Base-by-base conservation (phyloP, 1,140 invertebrate species). In the Apis laboriosa region DNA sequence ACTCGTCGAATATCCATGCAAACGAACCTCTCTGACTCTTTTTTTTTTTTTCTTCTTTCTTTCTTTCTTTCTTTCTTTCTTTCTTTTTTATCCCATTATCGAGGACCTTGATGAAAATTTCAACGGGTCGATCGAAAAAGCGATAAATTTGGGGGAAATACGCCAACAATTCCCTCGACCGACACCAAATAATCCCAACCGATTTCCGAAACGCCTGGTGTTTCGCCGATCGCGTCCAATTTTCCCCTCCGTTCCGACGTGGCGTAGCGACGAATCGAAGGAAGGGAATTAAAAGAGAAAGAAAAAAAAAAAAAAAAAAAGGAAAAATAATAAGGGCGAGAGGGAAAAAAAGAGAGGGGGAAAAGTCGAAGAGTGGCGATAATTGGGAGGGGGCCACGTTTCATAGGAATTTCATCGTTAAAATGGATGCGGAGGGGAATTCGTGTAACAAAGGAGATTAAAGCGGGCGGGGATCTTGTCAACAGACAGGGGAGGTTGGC, bases 361-460 rank as follows among this genome's bases (percentile, higher is more conserved):
- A 28, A 51, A 51, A 19, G 17, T 2, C 5, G n/a, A 9, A 24
- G 19, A 24, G 15, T 28, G 11, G 43, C 17, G n/a, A 53, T 79
- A 72, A 79, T 72, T 63, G 24, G 17, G 55, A 7, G 28, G 21
- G 3, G 15, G 43, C 9, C 28, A 12, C 3, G 51, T 56, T 68
- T 56, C 76, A n/a, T 12, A 34, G 13, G 68, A 80, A 60, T 71
- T 79, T 72, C 66, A 53, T 78, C 56, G n/a, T 70, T 60, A 78
- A 34, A 60, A 43, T n/a, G 1, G 15, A 49, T 8, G 13, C 24
- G 24, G 53, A 2, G 2, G 11, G 28, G 43, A n/a, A 78, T 72
- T 84, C 77, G 84, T 28, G 77, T 76, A 76, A 86, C 81, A 78
- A 87, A 87, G 67, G 43, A 49, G 81, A 87, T 87, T 84, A 87